A percentile compares a stretch with the other conserved stretches of the same genome.
Conservation (phyloP, 2,888 invertebrate genomes). For the Spicauda simplicius region DNA sequence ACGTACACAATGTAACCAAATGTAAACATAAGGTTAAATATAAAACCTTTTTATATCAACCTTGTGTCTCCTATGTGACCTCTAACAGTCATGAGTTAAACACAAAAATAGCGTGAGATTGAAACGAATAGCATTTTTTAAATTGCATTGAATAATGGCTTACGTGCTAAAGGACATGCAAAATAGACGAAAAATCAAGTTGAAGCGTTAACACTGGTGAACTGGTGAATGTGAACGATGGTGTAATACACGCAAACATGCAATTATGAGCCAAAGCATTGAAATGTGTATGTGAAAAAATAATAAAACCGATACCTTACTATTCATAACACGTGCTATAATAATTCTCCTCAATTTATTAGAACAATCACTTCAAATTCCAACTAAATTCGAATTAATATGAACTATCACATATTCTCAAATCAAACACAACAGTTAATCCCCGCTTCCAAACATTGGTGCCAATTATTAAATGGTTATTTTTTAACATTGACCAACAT, state of each 20-base stretch:
- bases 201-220: neutral
- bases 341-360: neutral
- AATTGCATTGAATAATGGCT: neutral
- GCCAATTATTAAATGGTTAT: no score
- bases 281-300: neutral
- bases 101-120: neutral
- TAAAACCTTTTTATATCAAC: no score
- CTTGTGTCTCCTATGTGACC: neutral
- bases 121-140: neutral
- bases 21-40: no score
- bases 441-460: no score
- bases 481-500: no score
- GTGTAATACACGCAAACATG: slow-evolving; percentile 1
- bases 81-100: neutral
- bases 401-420: no score
- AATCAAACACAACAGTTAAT: no score
- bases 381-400: no score
- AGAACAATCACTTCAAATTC: no score
- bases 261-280: neutral
- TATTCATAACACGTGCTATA: neutral
- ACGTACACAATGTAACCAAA: no score
- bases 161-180: neutral
- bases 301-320: neutral
- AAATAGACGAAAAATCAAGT: neutral
- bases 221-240: slow-evolving; percentile 1